phyloP scores from a whole-genome alignment of 2,113 vertebrate genomes.

The Thunnus maccoyii region DNA sequence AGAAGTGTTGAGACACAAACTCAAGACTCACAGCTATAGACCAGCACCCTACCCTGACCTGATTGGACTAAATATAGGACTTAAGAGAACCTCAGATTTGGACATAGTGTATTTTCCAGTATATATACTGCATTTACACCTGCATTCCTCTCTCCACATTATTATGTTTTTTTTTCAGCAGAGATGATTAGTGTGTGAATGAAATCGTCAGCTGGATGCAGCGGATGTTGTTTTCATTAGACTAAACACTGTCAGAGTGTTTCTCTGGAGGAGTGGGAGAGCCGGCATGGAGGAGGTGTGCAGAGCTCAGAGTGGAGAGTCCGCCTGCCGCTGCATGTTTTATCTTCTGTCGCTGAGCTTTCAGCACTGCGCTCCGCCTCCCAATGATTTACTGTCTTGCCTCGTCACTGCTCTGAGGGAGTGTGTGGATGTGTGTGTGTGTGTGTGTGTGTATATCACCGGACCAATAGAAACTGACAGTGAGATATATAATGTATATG shows the following conservation, averaged over 20 bases:
- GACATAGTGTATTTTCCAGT: background rate
- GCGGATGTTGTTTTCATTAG: constrained; percentile 55
- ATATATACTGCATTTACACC: background rate
- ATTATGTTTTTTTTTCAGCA: background rate
- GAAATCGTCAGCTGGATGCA: constrained; percentile 14
- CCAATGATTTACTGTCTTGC: constrained; percentile 79
- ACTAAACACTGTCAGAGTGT: constrained; percentile 42
- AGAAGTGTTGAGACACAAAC: no score
- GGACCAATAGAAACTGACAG: constrained; percentile 21
- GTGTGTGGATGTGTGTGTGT: constrained; percentile 19
- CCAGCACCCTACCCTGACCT: no score
- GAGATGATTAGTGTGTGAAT: constrained; percentile 17
- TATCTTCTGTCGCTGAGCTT: constrained; percentile 80
- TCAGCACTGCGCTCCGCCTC: constrained; percentile 63
- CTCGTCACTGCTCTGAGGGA: constrained; percentile 42
- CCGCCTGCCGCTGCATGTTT: constrained; percentile 63
- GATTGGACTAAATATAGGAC: no score
- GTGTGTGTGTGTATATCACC: constrained; percentile 6
- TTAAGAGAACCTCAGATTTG: background rate
- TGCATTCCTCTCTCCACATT: background rate
- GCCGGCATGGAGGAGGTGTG: constrained; percentile 28
- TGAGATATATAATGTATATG: background rate
- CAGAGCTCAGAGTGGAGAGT: constrained; percentile 41
- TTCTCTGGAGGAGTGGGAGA: constrained; percentile 31
- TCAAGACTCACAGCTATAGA: no score